Evolutionary conservation across 1,140 invertebrate species (phyloP).

Genomic region (Drosophila trapezifrons): DNA sequence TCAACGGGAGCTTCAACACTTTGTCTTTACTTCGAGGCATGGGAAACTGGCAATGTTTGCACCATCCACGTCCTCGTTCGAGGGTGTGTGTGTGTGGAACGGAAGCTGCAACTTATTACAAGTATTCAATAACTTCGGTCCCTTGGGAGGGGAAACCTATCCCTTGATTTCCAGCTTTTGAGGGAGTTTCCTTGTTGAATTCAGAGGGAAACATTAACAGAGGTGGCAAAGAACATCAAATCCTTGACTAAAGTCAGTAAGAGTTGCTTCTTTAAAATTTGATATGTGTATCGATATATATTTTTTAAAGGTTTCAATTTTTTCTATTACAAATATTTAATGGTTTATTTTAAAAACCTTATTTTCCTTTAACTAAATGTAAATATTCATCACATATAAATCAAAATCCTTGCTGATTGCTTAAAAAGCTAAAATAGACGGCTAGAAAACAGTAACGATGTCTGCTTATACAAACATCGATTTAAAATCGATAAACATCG

Average conservation of each 20-base stretch:
- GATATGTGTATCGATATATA: no score
- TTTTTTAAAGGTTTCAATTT: no score
- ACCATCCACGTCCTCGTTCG: not conserved
- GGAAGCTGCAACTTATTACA: constrained; percentile 54
- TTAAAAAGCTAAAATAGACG: no score
- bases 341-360: no score
- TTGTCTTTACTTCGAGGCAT: constrained; percentile 13
- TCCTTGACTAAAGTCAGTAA: not conserved
- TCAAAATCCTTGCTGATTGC: no score
- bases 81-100: not conserved
- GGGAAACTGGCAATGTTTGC: constrained; percentile 10
- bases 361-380: no score
- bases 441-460: no score
- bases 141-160: not conserved
- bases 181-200: not conserved
- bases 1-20: constrained; percentile 49
- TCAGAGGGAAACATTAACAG: not conserved
- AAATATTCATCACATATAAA: no score
- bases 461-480: not conserved
- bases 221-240: not conserved
- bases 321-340: no score
- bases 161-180: not conserved
- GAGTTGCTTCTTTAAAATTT: no score
- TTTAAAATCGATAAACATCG: not conserved
- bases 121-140: constrained; percentile 30